phyloP scores from a whole-genome alignment of 2,113 vertebrate genomes.

The Scolopax mira region DNA sequence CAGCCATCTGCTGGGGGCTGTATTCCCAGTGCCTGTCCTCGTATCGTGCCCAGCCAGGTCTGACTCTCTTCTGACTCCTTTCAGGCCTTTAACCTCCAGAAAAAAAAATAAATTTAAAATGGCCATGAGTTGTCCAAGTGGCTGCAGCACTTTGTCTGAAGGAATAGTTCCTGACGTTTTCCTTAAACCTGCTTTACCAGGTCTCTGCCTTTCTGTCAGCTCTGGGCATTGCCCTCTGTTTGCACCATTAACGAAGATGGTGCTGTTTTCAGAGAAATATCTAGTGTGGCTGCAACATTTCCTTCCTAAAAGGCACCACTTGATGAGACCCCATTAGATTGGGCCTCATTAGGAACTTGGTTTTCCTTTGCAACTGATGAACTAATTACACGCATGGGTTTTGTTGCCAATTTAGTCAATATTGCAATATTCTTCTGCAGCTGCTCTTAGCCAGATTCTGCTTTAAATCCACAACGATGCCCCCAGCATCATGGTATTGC shows the following conservation, averaged over 20 bases:
- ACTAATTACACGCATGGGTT: accelerated
- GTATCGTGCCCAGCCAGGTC: not conserved
- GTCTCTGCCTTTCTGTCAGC: not conserved
- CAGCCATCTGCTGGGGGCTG: not conserved
- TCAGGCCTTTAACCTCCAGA: not conserved
- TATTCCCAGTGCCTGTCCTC: not conserved
- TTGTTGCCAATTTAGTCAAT: accelerated
- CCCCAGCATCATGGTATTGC: not conserved
- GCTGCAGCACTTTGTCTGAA: not conserved
- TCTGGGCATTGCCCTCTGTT: accelerated
- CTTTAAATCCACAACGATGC: not conserved
- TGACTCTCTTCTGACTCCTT: not conserved
- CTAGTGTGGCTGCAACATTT: not conserved
- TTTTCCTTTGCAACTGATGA: not conserved
- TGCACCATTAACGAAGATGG: accelerated
- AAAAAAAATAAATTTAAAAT: too few species aligned
- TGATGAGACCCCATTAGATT: not conserved
- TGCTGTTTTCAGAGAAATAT: not conserved
- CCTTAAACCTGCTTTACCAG: not conserved
- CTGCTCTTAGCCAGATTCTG: not conserved
- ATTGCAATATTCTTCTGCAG: not conserved
- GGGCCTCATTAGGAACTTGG: not conserved
- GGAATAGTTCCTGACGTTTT: not conserved
- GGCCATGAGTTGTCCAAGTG: not conserved
- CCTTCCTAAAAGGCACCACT: not conserved